phyloP scores from a whole-genome alignment of 2,888 invertebrate genomes.

The Dicyrtoma fusca region DNA sequence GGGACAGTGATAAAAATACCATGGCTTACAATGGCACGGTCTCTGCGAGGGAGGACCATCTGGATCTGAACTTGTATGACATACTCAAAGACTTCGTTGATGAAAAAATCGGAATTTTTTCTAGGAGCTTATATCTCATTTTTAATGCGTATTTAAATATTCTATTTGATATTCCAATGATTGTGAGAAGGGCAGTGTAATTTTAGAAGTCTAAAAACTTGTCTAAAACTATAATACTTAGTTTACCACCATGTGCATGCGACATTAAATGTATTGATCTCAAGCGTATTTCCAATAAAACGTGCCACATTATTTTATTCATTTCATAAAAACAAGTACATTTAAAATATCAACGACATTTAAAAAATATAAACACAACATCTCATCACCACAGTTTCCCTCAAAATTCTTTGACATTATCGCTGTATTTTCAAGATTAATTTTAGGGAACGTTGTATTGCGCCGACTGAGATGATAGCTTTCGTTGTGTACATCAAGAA shows the following conservation, averaged over 20 bases:
- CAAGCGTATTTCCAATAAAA: neutral
- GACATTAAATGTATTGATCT: neutral
- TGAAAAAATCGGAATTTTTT: constrained; percentile 47
- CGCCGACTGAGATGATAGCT: too few species aligned
- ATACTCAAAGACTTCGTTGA: constrained; percentile 38
- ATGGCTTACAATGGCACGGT: constrained; percentile 5
- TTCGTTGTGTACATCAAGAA: too few species aligned
- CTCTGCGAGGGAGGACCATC: neutral
- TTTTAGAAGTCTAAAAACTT: neutral
- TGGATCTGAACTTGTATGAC: constrained; percentile 5
- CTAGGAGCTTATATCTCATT: constrained; percentile 60
- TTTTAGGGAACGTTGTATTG: too few species aligned
- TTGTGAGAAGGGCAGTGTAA: constrained; percentile 58
- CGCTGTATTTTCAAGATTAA: too few species aligned
- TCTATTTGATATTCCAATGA: constrained; percentile 66
- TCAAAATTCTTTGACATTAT: too few species aligned
- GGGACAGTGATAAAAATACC: neutral
- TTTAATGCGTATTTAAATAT: constrained; percentile 65
- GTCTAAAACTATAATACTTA: neutral
- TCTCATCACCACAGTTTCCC: too few species aligned
- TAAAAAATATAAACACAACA: too few species aligned
- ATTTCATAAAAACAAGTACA: too few species aligned
- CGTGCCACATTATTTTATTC: too few species aligned
- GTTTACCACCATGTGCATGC: neutral
- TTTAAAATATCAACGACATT: too few species aligned